phyloP scores from a whole-genome alignment of 2,888 invertebrate species.

The Drosophila rellima region DNA sequence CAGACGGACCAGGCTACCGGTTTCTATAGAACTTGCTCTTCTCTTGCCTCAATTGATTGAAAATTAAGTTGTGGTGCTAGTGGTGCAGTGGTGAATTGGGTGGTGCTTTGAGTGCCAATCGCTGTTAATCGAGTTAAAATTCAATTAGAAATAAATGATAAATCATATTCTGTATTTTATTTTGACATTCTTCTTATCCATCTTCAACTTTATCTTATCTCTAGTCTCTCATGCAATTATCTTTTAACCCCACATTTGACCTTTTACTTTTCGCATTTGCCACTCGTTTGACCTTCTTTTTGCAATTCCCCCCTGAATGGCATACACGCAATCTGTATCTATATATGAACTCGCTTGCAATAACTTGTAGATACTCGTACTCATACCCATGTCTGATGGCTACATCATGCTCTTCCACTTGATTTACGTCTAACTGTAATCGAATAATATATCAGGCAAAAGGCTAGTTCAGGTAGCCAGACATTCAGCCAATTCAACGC shows the following conservation, averaged over 20 bases:
- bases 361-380: conserved; percentile 38
- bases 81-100: conserved; percentile 22
- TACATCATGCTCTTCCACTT: conserved; percentile 78
- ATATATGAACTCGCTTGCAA: conserved; percentile 44
- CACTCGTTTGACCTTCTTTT: conserved; percentile 44
- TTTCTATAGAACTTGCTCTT: conserved; percentile 34
- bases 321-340: conserved; percentile 19
- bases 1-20: conserved; percentile 52
- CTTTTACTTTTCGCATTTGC: conserved; percentile 24
- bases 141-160: conserved; percentile 51
- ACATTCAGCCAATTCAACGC: conserved; percentile 30
- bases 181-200: neutral
- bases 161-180: conserved; percentile 7
- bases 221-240: conserved; percentile 31
- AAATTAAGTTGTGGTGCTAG: conserved; percentile 55
- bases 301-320: neutral
- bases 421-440: conserved; percentile 80
- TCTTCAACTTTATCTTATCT: conserved; percentile 1
- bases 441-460: conserved; percentile 76
- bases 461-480: conserved; percentile 46
- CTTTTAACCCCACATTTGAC: conserved; percentile 29
- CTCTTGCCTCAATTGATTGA: conserved; percentile 28
- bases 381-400: conserved; percentile 56
- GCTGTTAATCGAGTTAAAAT: conserved; percentile 44
- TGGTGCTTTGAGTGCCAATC: conserved; percentile 18